Base-by-base conservation (phyloP, 1,140 invertebrate species). In the Meloidogyne floridensis region DNA sequence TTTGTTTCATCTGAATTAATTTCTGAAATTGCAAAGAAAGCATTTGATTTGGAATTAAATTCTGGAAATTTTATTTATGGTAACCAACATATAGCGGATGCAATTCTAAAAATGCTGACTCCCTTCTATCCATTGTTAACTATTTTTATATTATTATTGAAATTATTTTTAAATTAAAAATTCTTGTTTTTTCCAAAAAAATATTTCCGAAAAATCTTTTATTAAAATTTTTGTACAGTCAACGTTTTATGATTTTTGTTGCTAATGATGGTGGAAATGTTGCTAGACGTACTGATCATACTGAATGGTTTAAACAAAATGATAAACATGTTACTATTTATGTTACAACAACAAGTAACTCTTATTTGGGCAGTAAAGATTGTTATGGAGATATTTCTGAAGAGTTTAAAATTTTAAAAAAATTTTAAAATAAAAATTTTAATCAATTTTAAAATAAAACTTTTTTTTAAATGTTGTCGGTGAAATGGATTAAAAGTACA, bases 361-460 rank as follows among this genome's bases (percentile, higher is more conserved):
- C 13, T 43, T 77, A 42, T 77, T 56, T 65, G 9, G 75, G 75
- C 4, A 54, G 7, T 42, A 77, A 0, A 11, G n/a, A 77, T 15
- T 77, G 75, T 54, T 77, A 77, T 43, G 75, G 75, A 69, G 9
- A 77, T 43, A 54, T 77, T 65, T 43, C 6, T 32, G 15, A 6
- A 56, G 69, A 77, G 56, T 77, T 77, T 43, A 4, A 77, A 54
- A 77, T 10, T 51, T 76, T 18, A 47, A 47, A 72, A 20, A 8
- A 51, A 51, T 4, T 51, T 51, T 51, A n/a, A n/a, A n/a, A n/a
- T n/a, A n/a, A n/a, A n/a, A n/a, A n/a, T n/a, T n/a, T n/a, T n/a
- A n/a, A n/a, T 47, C 47, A 7, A 47, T 47, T 47, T 47, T 47
- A 47, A 47, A 47, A 6, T 47, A 6, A 47, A 47, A 47, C 32